phyloP scores from a whole-genome alignment of 2,113 vertebrate genomes.

The Andinoacara biseriatus region DNA sequence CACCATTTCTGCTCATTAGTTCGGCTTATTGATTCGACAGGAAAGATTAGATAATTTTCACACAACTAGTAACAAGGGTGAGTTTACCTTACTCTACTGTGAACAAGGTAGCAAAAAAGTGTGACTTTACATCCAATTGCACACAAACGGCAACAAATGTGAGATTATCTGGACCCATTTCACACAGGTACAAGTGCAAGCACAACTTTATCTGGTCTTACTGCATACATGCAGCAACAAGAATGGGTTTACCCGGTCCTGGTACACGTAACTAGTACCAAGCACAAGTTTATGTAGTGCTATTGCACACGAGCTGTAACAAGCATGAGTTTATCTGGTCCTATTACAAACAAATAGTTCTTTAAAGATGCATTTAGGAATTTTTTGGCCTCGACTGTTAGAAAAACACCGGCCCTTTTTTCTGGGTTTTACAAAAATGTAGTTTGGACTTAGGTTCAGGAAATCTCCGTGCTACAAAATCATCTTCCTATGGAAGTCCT shows the following conservation, averaged over 20 bases:
- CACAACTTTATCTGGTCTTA: neutral
- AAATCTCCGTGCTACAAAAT: neutral
- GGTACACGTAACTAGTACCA: neutral
- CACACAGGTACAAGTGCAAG: neutral
- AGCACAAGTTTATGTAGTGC: neutral
- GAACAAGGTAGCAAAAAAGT: too few relatives aligned
- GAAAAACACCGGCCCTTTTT: neutral
- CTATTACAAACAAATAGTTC: neutral
- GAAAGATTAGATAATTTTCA: neutral
- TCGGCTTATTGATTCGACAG: neutral
- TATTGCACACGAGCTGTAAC: too few relatives aligned
- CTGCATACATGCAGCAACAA: neutral
- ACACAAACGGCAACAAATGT: neutral
- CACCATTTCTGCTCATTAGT: neutral
- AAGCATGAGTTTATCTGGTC: neutral
- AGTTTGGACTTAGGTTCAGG: neutral
- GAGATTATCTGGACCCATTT: neutral
- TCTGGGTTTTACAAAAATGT: neutral
- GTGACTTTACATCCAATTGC: neutral
- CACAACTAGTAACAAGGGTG: neutral
- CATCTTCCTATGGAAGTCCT: neutral
- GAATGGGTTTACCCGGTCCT: neutral
- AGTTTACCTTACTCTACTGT: neutral
- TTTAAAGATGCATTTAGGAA: neutral
- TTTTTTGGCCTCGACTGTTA: neutral